Conservation (phyloP, 2,113 vertebrate species). For the Cettia cetti region DNA sequence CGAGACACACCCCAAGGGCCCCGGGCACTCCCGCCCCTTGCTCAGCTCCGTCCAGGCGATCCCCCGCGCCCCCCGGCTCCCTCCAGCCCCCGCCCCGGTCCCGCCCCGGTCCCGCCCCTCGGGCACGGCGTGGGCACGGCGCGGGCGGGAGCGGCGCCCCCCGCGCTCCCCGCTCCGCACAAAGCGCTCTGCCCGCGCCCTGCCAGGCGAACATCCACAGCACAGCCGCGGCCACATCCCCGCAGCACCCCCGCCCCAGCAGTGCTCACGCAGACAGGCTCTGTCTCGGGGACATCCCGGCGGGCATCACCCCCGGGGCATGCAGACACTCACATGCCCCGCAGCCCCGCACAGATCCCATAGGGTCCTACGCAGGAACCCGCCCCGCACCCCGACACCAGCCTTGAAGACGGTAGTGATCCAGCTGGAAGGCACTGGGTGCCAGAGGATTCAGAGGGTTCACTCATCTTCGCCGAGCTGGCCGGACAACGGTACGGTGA, state of each 20-base stretch:
- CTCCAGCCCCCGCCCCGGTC: too few relatives aligned
- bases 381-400: not conserved
- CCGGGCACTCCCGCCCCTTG: too few relatives aligned
- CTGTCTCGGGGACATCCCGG: not conserved
- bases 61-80: too few relatives aligned
- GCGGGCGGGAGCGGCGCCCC: not conserved
- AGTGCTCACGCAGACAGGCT: not conserved
- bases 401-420: not conserved
- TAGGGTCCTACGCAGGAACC: accelerated
- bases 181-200: not conserved
- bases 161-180: not conserved
- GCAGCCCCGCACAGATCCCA: not conserved
- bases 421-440: not conserved
- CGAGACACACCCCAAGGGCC: too few relatives aligned
- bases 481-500: not conserved
- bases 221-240: not conserved
- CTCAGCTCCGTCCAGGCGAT: too few relatives aligned
- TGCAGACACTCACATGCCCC: not conserved
- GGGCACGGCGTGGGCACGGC: too few relatives aligned
- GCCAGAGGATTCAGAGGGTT: not conserved
- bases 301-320: not conserved
- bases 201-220: not conserved
- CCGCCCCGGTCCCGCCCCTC: too few relatives aligned
- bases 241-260: not conserved
- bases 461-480: not conserved